These are phyloP conservation scores for Tanypteryx hageni DNA, from an alignment of 2,888 invertebrate species.

Conservation along the genomic window DNA sequence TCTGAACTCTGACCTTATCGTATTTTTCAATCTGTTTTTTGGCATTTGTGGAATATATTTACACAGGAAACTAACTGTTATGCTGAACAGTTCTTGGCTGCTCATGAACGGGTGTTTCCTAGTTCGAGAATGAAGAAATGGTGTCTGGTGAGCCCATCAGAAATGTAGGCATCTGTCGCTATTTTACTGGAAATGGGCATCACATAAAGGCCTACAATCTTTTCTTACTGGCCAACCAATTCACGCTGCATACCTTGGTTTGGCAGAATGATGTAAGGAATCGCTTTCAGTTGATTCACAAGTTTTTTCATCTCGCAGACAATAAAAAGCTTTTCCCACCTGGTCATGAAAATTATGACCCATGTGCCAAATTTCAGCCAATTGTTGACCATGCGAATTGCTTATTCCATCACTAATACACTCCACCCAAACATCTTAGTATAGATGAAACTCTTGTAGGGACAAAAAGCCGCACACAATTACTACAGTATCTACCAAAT, in stretches of 20 bases:
- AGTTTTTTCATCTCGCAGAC: slow-evolving; percentile 53
- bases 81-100: too few relatives aligned
- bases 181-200: too few relatives aligned
- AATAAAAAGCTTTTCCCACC: slow-evolving; percentile 67
- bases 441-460: slow-evolving; percentile 1
- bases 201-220: slow-evolving; percentile 3
- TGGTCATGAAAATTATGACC: slow-evolving; percentile 69
- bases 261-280: slow-evolving; percentile 67
- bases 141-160: too few relatives aligned
- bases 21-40: too few relatives aligned
- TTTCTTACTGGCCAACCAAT: slow-evolving; percentile 67
- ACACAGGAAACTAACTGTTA: too few relatives aligned
- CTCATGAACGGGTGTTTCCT: too few relatives aligned
- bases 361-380: slow-evolving; percentile 68
- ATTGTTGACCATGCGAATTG: slow-evolving; percentile 67
- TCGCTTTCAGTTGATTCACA: slow-evolving; percentile 66
- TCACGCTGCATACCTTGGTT: slow-evolving; percentile 67
- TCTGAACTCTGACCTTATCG: too few relatives aligned
- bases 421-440: background rate
- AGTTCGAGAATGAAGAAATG: too few relatives aligned
- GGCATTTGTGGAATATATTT: too few relatives aligned
- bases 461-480: background rate
- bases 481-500: too few relatives aligned
- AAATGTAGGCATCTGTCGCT: too few relatives aligned
- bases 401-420: background rate